Percentiles rank a stretch among this genome's conserved stretches.
Conservation (phyloP, 2,888 invertebrate genomes). For the Agriopis marginaria region DNA sequence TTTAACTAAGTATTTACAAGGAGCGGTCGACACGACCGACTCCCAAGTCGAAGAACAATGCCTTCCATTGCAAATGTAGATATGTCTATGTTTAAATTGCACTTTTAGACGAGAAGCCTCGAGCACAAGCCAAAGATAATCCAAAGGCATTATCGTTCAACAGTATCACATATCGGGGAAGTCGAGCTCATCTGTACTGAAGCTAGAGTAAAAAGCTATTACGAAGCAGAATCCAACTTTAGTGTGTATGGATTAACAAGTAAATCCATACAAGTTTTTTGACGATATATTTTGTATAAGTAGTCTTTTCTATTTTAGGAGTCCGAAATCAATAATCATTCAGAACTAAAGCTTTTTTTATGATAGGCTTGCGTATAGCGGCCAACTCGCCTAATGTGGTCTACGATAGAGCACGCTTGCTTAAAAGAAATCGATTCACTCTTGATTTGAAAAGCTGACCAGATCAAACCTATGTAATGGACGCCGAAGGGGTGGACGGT, state of each 20-base stretch:
- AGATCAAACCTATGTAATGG: too few species aligned
- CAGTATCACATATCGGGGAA: conserved; percentile 12
- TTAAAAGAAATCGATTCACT: too few species aligned
- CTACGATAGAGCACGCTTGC: too few species aligned
- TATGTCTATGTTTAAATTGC: conserved; percentile 21
- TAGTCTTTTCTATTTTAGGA: too few species aligned
- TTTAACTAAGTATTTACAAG: conserved; percentile 82
- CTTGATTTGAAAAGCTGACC: too few species aligned
- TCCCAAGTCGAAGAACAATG: conserved; percentile 8
- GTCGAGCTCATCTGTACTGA: not conserved
- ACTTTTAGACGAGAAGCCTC: conserved; percentile 23
- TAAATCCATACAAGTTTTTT: not conserved
- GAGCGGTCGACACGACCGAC: conserved; percentile 37
- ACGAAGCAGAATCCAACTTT: not conserved
- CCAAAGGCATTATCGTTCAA: conserved; percentile 12
- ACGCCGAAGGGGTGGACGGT: too few species aligned
- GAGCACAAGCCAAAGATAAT: conserved; percentile 3
- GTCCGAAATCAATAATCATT: too few species aligned
- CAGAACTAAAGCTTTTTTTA: too few species aligned
- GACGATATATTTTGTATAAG: not conserved
- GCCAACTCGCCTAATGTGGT: too few species aligned
- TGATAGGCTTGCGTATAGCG: too few species aligned
- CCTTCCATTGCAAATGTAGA: conserved; percentile 10
- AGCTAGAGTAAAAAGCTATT: not conserved
- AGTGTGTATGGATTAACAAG: not conserved